phyloP scores from a whole-genome alignment of 2,797 vertebrate species.

The Hypotaenidia philippensis region DNA sequence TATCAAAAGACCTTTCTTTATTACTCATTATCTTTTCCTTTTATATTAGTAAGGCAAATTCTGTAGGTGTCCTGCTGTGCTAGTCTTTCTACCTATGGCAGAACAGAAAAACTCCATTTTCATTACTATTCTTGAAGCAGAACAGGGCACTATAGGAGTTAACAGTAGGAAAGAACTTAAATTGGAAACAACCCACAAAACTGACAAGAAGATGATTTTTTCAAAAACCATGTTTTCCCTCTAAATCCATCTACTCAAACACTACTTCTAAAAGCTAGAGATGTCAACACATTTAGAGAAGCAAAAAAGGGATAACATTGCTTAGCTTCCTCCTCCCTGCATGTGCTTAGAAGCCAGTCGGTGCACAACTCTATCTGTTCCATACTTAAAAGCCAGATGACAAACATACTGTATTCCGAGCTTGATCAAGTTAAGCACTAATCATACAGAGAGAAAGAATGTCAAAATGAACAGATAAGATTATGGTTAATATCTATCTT shows the following conservation, averaged over 20 bases:
- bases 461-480: background rate
- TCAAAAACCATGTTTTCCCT: slow-evolving; percentile 18
- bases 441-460: background rate
- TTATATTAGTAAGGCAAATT: background rate
- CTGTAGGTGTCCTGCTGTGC: background rate
- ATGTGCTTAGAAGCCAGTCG: background rate
- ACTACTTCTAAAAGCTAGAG: slow-evolving; percentile 6
- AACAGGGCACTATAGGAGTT: background rate
- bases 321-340: slow-evolving; percentile 21
- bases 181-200: slow-evolving; percentile 52
- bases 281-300: background rate
- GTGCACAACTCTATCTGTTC: background rate
- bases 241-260: slow-evolving; percentile 27
- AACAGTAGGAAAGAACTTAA: slow-evolving; percentile 31
- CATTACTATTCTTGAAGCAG: background rate
- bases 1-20: background rate
- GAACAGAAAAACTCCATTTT: background rate
- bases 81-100: background rate
- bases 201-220: slow-evolving; percentile 25
- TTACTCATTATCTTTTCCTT: background rate
- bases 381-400: background rate
- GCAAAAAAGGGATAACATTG: background rate
- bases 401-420: background rate
- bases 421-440: background rate
- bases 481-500: background rate